phyloP scores from a whole-genome alignment of 2,797 vertebrate species.

The Myripristis murdjan region DNA sequence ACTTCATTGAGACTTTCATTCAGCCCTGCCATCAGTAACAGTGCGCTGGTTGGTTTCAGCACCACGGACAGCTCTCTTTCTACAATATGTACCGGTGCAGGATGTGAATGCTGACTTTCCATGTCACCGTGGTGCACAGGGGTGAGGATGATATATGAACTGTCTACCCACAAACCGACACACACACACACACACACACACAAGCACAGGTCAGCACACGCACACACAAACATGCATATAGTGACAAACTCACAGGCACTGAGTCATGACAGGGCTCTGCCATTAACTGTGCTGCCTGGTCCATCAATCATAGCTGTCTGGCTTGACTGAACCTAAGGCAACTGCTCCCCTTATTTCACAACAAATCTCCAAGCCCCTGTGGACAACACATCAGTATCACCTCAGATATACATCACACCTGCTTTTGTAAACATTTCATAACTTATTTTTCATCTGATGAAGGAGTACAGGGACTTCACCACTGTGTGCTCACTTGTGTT shows the following conservation, averaged over 20 bases:
- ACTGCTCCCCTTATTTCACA: constrained; percentile 15
- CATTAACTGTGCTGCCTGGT: constrained; percentile 63
- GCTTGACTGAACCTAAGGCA: constrained; percentile 28
- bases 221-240: constrained; percentile 10
- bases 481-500: not conserved
- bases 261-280: constrained; percentile 44
- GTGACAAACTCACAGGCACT: constrained; percentile 22
- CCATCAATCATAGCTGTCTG: constrained; percentile 65
- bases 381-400: constrained; percentile 5
- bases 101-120: constrained; percentile 17
- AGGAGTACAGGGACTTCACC: not conserved
- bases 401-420: not conserved
- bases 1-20: not conserved
- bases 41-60: constrained; percentile 42
- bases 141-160: constrained; percentile 8
- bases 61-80: constrained; percentile 56
- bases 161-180: not conserved
- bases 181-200: constrained; percentile 11
- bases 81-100: not conserved
- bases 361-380: not conserved
- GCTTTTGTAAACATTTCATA: not conserved
- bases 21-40: not conserved
- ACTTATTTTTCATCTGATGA: not conserved
- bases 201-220: not conserved
- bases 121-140: constrained; percentile 14